Evolutionary conservation across 2,113 vertebrate genomes (phyloP), one percentile per base, ranked within the genome.

Genomic region (Cyanistes caeruleus): DNA sequence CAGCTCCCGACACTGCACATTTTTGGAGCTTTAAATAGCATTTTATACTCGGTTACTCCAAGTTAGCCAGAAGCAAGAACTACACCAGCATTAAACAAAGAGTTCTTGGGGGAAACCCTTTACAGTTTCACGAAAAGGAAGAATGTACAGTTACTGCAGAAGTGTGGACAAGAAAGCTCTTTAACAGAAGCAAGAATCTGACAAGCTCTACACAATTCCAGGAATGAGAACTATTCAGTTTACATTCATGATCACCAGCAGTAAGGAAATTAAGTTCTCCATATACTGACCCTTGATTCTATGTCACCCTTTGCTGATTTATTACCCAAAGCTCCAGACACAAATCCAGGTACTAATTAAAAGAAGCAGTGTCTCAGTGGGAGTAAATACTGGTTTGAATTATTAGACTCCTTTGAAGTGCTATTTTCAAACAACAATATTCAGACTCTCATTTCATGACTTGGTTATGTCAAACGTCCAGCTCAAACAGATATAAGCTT

Each of bases 371-470:
- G 62, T 84, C 68, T 89, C 76, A 76, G 92, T 84, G 77, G 92
- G 90, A 96, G 95, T 92, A 77, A 89, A 94, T 75, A 90, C 76
- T 92, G 62, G 2, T 70, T 95, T 94, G 90, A 96, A 97, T 96
- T 95, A 96, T 60, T 73, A 84, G 65, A 33, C 23, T 90, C 49
- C 73, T 94, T 80, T 93, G 94, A 97, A 91, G 74, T 76, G 53
- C 58, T 60, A 27, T 49, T 89, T 83, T 65, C 73, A 74, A 96
- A 94, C 20, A 84, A 56, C 62, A 93, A 91, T 44, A 79, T 77
- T 92, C 39, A 79, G 76, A 84, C 46, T 46, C 37, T 90, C n/a
- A 46, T 82, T 94, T 94, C 88, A 86, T 0, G 0, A 46, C 64
- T 39, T 86, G 44, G 44, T 89, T 90, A 56, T 21, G 31, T 59